Conservation (phyloP, 2,888 invertebrate species). For the Mongoloraphidia duomilia region DNA sequence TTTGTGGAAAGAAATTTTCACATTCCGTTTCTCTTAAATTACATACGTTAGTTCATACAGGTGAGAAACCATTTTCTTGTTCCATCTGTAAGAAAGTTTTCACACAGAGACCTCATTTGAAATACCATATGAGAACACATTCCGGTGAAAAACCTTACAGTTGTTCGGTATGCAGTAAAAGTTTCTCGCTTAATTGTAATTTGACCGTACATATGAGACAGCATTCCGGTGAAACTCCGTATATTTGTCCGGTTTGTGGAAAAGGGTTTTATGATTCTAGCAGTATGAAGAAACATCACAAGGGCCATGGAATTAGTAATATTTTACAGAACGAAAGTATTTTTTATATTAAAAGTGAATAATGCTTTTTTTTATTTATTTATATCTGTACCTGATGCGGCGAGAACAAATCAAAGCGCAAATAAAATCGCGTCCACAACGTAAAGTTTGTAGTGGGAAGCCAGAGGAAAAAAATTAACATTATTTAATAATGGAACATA, state of each 20-base stretch:
- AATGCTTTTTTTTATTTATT: too few species aligned
- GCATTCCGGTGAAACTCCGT: slow-evolving; percentile 20
- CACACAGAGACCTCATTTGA: slow-evolving; percentile 76
- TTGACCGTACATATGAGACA: slow-evolving; percentile 23
- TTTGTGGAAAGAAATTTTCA: slow-evolving; percentile 11
- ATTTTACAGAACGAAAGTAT: too few species aligned
- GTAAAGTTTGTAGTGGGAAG: too few species aligned
- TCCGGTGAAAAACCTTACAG: slow-evolving; percentile 85
- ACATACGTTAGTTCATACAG: slow-evolving; percentile 2
- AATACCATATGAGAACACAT: slow-evolving; percentile 95
- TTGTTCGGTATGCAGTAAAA: slow-evolving; percentile 13
- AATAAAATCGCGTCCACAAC: too few species aligned
- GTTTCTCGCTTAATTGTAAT: slow-evolving; percentile 25
- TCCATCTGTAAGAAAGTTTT: slow-evolving; percentile 86
- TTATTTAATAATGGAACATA: too few species aligned
- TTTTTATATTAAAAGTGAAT: too few species aligned
- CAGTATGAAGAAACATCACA: slow-evolving; percentile 12
- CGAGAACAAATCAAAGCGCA: too few species aligned
- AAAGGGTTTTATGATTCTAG: slow-evolving; percentile 23
- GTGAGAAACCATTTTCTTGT: slow-evolving; percentile 33
- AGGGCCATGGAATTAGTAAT: slow-evolving; percentile 3
- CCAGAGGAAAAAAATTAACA: too few species aligned
- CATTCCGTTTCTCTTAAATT: slow-evolving; percentile 7
- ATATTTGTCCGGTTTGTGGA: slow-evolving; percentile 19
- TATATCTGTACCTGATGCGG: too few species aligned